Evolutionary conservation across 2,888 invertebrate species (phyloP), one percentile per base, ranked within the genome.

Genomic region (Glaucopsyche alexis): DNA sequence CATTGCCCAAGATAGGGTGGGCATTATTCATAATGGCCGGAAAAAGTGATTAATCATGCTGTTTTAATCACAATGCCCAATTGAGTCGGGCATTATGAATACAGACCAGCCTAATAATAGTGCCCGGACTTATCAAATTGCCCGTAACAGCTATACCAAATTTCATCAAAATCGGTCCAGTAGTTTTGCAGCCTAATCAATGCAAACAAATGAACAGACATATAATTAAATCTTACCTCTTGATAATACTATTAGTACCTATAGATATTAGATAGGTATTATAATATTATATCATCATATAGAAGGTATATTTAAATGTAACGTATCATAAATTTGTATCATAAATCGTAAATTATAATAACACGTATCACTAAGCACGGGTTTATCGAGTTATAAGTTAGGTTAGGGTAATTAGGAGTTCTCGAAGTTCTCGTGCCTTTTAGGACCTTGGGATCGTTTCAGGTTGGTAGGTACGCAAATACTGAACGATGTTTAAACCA

Each of bases 311-410:
- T 3, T 2, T 8, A 16, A 16, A 52, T 55, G 9, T 55, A 55
- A 9, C 55, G 55, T 11, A 55, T 38, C 19, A 14, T 60, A 66
- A 66, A 66, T 42, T 42, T n/a, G 40, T 42, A 66, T 66, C n/a
- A 42, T 66, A 66, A 66, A 66, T 66, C 16, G 4, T 66, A 42
- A 66, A 66, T 16, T 40, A 40, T 19, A 66, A 66, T 66, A 42
- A 66, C 66, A 42, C 66, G 66, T 42, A 66, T 42, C 66, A 16
- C 42, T 66, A 42, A 42, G 16, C 66, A 66, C n/a, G 66, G 66
- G 66, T 66, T 16, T 42, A 66, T 66, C 42, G 11, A 66, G 65
- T 66, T 66, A 40, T 42, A 42, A n/a, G 66, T 42, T 40, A 42
- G 16, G 66, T 42, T 40, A 42, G 16, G 60, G 38, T 60, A 60